Evolutionary conservation across 1,140 invertebrate genomes (phyloP).

Genomic region (Oscheius sp.): DNA sequence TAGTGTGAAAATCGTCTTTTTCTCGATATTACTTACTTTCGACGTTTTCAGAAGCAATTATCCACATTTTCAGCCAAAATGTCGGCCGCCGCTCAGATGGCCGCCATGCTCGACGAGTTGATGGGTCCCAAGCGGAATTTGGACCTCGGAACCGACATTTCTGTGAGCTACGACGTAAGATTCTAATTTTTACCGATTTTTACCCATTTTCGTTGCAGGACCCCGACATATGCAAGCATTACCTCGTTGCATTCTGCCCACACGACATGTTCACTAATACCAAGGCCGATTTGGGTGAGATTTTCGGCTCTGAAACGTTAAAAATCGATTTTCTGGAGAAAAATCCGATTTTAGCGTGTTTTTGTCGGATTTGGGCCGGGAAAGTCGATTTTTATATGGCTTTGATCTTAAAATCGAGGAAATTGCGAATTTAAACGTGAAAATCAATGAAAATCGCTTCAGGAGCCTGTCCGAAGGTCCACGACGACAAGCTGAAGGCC

Average conservation of each 20-base stretch:
- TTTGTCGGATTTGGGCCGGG: too few relatives aligned
- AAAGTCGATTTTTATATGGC: too few relatives aligned
- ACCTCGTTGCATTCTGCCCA: constrained; percentile 27
- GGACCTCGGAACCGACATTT: constrained; percentile 7
- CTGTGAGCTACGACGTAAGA: constrained; percentile 18
- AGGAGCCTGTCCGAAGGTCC: constrained; percentile 6
- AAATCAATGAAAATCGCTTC: too few relatives aligned
- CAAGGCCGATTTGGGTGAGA: constrained; percentile 25
- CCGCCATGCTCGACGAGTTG: constrained; percentile 36
- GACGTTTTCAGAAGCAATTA: neutral
- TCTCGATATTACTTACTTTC: neutral
- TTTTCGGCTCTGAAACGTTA: neutral
- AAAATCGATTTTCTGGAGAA: too few relatives aligned
- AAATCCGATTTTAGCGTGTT: too few relatives aligned
- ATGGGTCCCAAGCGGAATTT: constrained; percentile 32
- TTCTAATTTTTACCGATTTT: neutral
- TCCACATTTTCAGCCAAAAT: constrained; percentile 2
- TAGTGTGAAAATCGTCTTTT: too few relatives aligned
- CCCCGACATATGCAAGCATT: constrained; percentile 29
- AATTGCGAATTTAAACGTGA: too few relatives aligned
- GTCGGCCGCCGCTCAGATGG: constrained; percentile 23
- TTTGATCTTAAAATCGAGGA: too few relatives aligned
- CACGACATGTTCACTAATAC: constrained; percentile 39
- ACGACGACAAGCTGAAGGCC: constrained; percentile 11
- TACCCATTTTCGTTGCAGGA: neutral